Evolutionary conservation across 2,113 vertebrate genomes (phyloP), one percentile per base, ranked within the genome.

Genomic region (Xiphophorus maculatus): DNA sequence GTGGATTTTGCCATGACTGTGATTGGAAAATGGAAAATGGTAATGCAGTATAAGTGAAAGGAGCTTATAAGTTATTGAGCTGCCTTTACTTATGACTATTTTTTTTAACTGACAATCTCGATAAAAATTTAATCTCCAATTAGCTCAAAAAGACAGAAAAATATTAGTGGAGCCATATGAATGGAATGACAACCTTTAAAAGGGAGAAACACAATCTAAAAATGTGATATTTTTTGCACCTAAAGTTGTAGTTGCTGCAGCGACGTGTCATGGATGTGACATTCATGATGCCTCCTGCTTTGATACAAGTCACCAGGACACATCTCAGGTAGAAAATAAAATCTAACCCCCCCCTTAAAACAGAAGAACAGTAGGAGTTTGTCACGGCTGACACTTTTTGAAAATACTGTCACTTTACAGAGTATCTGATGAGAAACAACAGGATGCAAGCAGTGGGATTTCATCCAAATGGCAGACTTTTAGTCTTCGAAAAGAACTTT

Each of bases 61-160:
- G 29, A 32, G 40, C 25, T 35, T 22, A 35, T 64, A 33, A 32
- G 25, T 64, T 64, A 17, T 17, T 29, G 35, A 72, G 44, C n/a
- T 42, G 30, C 28, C 51, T 58, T 58, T 67, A 17, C 27, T 10
- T 51, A 66, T 27, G 12, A 54, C 7, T 32, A 4, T 10, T 19
- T 4, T 68, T 69, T 77, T 33, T 58, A 11, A 42, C 12, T 61
- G 10, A 27, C 58, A 35, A 15, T 25, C 44, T 51, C 63, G 68
- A 15, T 69, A 66, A 44, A 48, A 65, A 30, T 65, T 25, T 8
- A 19, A 11, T 67, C 35, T 76, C 65, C 69, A 82, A 84, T 80
- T 69, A 84, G 74, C 73, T 76, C 63, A 80, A 37, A 1, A 44
- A 54, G 69, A 60, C 7, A 60, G 33, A 61, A 68, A 66, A 63